phyloP scores from a whole-genome alignment of 2,113 vertebrate genomes.

The Psophia crepitans region DNA sequence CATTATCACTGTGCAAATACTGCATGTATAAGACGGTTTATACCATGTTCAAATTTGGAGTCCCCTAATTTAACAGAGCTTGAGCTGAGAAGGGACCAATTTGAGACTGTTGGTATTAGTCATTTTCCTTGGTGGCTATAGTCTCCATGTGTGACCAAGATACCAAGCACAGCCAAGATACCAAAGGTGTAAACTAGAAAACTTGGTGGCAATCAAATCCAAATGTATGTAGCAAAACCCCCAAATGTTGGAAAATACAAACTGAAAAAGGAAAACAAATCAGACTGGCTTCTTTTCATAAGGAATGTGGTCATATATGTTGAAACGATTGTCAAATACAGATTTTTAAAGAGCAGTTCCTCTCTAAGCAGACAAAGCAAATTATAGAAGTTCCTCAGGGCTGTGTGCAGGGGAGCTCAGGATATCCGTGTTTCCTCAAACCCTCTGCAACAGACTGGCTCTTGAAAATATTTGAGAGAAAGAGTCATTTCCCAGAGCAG shows the following conservation, averaged over 20 bases:
- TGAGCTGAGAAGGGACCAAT: background rate
- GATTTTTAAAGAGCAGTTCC: background rate
- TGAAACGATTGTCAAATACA: background rate
- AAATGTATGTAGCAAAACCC: background rate
- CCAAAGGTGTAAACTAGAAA: background rate
- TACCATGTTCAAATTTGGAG: background rate
- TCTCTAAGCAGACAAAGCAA: background rate
- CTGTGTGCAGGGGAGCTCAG: background rate
- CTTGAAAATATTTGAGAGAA: background rate
- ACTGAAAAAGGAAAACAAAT: background rate
- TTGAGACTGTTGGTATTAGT: background rate
- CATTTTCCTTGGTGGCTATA: background rate
- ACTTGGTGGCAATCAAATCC: background rate
- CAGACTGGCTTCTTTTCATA: background rate
- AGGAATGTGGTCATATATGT: background rate
- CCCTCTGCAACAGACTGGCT: background rate
- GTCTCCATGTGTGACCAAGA: background rate
- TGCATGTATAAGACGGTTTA: background rate
- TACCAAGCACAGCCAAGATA: too few species aligned
- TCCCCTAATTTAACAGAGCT: background rate
- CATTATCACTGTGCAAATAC: background rate
- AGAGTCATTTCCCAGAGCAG: background rate
- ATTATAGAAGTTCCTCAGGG: background rate
- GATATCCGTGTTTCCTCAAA: background rate
- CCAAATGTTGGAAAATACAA: background rate